phyloP scores from a whole-genome alignment of 2,113 vertebrate species.

The Picathartes gymnocephalus region DNA sequence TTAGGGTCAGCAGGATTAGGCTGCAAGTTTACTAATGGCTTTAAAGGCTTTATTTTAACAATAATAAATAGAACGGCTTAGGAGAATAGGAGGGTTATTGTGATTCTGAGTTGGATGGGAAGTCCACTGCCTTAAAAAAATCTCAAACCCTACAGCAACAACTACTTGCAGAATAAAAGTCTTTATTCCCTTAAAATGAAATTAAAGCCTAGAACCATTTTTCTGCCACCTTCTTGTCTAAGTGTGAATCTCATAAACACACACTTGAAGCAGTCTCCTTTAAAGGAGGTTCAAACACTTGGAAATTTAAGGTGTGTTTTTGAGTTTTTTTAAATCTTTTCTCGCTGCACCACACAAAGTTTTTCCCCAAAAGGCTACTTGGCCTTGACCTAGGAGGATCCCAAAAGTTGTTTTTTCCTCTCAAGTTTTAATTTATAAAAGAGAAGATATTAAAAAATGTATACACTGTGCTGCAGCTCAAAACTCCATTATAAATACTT shows the following conservation, averaged over 20 bases:
- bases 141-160: neutral
- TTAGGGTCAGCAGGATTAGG: conserved; percentile 13
- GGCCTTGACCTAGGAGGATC: neutral
- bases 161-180: neutral
- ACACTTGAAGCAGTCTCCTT: neutral
- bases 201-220: neutral
- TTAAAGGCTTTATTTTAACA: conserved; percentile 39
- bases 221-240: neutral
- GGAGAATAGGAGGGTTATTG: neutral
- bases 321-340: neutral
- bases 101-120: neutral
- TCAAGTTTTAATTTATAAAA: neutral
- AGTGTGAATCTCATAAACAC: neutral
- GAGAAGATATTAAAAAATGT: neutral
- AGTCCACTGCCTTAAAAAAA: neutral
- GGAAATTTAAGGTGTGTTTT: neutral
- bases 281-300: neutral
- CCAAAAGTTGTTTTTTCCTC: neutral
- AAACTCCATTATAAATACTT: neutral
- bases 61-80: neutral
- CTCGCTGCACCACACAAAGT: neutral
- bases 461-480: neutral
- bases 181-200: neutral
- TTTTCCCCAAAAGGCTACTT: neutral
- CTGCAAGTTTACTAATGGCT: conserved; percentile 6